Evolutionary conservation across 2,888 invertebrate genomes (phyloP), one percentile per base, ranked within the genome.

Genomic region (Trissolcus brochymenae): DNA sequence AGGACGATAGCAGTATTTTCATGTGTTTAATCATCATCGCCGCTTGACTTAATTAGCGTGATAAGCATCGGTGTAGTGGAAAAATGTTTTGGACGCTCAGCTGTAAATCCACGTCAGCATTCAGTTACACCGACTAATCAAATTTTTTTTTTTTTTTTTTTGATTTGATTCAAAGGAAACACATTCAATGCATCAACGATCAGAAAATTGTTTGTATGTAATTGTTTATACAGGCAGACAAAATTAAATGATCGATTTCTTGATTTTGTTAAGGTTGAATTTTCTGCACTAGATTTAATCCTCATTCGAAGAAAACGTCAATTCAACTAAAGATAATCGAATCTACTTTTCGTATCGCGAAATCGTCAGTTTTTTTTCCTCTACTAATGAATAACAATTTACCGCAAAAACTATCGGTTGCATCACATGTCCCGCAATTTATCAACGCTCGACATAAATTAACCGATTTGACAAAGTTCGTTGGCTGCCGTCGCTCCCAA

Each of bases 231-330:
- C 80, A 19, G 80, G 80, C 2, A 81, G 81, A 0, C 79, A 79
- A 1, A 80, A 81, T 85, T 84, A 85, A 84, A 84, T 80, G 85
- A 85, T 84, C 83, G 85, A 85, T 85, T 84, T 85, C 84, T 84
- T 82, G 81, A 81, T 19, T 2, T 19, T 19, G 19, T 25, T 25
- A 0, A 4, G 25, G 4, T 25, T 25, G 4, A 25, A 25, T 25
- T 25, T 25, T 4, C 3, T 4, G 4, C 25, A 0, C 4, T 4
- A 25, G 25, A 25, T 25, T 25, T 6, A 25, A 25, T 25, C 25
- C 25, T 4, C 2, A 4, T 25, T 25, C 25, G 6, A 25, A 25
- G 25, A 25, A 55, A 59, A 59, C 51, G 57, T 59, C 55, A 66
- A 50, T 66, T 19, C 25, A 25, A 4, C 21, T 1, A 21, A 66